Base-by-base conservation (phyloP, 2,888 invertebrate genomes). In the Lissonota sp. region DNA sequence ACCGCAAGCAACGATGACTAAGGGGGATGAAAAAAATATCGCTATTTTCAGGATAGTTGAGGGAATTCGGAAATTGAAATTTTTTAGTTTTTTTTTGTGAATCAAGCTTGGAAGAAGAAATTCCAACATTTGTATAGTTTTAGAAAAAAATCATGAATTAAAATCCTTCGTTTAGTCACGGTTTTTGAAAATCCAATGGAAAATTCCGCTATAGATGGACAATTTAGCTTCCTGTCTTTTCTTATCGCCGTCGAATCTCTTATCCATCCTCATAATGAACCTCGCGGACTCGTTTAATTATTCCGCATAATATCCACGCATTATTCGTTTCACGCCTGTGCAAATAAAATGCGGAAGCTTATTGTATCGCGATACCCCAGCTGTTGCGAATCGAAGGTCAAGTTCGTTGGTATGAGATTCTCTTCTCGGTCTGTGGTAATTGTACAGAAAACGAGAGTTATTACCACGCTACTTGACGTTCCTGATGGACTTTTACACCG, bases 361-460 rank as follows among this genome's bases (percentile, higher is more conserved):
- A 12, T 12, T 12, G 0, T n/a, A 51, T 12, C 51, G 5, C 6
- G 12, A 51, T 12, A 12, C 51, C n/a, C 58, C 14, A 39, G 49
- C 53, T 42, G 40, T 7, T 64, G 46, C 16, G 71, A 78, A 75
- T 71, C 71, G 78, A 81, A 81, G 77, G 78, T 81, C 77, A 78
- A 81, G 78, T 78, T 78, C 78, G 81, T 53, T 71, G 39, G 14
- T 62, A 64, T 67, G 57, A 39, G 78, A 78, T 81, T 81, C 78
- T 81, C 66, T 16, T 42, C 70, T 70, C n/a, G n/a, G n/a, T n/a
- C 51, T 12, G 51, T n/a, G 10, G n/a, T 62, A 57, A 60, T 66
- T 10, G 62, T 53, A 58, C 37, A 42, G 66, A 75, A 42, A 70
- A 67, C 74, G 55, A 81, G 67, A 79, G 55, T 74, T 71, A 75